Evolutionary conservation across 2,888 invertebrate genomes (phyloP).

Genomic region (Nemoura dubitans): DNA sequence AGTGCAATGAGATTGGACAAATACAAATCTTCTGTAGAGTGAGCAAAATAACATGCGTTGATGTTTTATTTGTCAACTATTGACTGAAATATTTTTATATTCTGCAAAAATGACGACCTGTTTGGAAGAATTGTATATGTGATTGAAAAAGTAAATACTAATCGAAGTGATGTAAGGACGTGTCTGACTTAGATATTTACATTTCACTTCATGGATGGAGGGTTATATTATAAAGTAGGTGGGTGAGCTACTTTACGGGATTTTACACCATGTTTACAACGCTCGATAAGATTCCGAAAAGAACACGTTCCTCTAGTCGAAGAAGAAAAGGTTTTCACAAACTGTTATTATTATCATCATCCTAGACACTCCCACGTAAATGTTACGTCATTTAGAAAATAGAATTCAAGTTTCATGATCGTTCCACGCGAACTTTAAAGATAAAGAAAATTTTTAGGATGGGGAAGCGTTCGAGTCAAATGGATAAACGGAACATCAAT

Average conservation of each 20-base stretch:
- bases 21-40: not conserved
- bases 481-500: not conserved
- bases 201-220: constrained; percentile 27
- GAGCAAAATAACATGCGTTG: not conserved
- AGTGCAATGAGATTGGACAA: not conserved
- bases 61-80: not conserved
- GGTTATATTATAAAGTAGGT: not conserved
- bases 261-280: constrained; percentile 39
- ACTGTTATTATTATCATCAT: constrained; percentile 37
- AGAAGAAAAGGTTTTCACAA: constrained; percentile 34
- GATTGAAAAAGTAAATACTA: constrained; percentile 38
- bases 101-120: not conserved
- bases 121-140: not conserved
- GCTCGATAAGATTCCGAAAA: constrained; percentile 45
- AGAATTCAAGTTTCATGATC: constrained; percentile 20
- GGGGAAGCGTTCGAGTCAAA: not conserved
- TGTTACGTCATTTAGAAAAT: constrained; percentile 29
- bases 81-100: not conserved
- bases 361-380: constrained; percentile 20
- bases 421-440: not conserved
- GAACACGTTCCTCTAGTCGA: constrained; percentile 24
- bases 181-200: constrained; percentile 34
- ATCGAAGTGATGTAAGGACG: constrained; percentile 30
- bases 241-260: constrained; percentile 20
- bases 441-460: not conserved